These are phyloP conservation scores for Girardia tigrina DNA, from an alignment of 2,888 invertebrate species.

Conservation along the genomic window DNA sequence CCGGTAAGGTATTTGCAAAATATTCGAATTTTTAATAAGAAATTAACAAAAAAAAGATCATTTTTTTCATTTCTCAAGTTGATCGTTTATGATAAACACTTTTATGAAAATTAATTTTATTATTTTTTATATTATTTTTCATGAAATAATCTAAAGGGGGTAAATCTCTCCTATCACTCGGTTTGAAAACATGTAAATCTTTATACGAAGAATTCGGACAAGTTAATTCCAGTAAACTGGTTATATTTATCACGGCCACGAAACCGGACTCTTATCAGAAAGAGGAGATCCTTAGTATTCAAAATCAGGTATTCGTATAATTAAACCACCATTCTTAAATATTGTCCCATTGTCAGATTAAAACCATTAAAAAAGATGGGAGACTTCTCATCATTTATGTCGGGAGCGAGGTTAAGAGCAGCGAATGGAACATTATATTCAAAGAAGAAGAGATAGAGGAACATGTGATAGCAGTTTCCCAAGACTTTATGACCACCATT, in stretches of 20 bases:
- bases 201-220: background rate
- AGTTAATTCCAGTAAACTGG: background rate
- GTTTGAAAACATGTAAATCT: background rate
- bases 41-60: no score
- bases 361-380: background rate
- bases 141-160: no score
- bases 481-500: conserved; percentile 11
- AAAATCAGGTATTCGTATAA: background rate
- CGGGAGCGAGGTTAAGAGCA: background rate
- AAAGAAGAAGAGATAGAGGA: conserved; percentile 12
- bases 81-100: no score
- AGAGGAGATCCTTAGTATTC: background rate
- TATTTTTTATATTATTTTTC: no score
- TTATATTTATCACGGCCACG: background rate
- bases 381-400: conserved; percentile 7
- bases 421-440: conserved; percentile 8
- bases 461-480: background rate
- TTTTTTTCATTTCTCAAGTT: no score
- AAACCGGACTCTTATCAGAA: background rate
- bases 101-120: no score
- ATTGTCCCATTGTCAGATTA: background rate
- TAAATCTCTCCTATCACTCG: background rate
- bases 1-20: no score
- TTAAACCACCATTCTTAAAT: no score
- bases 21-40: no score